These are phyloP conservation scores for Mobula hypostoma DNA, from an alignment of 2,113 vertebrate genomes.

Conservation along the genomic window DNA sequence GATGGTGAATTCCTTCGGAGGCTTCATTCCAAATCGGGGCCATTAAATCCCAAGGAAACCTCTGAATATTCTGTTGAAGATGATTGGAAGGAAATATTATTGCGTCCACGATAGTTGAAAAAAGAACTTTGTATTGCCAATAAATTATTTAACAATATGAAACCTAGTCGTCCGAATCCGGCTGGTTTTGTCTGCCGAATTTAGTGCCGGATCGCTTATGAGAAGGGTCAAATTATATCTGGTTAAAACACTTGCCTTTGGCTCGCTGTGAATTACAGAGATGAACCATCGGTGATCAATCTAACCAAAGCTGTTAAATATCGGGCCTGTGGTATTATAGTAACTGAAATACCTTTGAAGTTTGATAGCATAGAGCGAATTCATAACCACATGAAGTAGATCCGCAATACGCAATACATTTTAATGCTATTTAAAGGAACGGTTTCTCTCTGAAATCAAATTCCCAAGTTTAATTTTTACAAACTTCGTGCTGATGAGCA, in stretches of 20 bases:
- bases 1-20: constrained; percentile 10
- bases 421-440: neutral
- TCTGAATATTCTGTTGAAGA: constrained; percentile 22
- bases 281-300: neutral
- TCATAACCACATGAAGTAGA: neutral
- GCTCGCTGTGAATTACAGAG: neutral
- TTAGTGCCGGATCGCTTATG: neutral
- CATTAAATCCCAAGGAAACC: neutral
- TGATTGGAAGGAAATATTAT: constrained; percentile 44
- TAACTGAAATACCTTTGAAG: neutral
- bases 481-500: neutral
- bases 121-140: constrained; percentile 80
- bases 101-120: constrained; percentile 58
- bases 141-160: constrained; percentile 88
- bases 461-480: no score
- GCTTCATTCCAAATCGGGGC: neutral
- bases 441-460: neutral
- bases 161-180: neutral
- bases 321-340: neutral
- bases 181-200: neutral
- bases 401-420: neutral
- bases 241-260: neutral
- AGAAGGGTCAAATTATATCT: neutral
- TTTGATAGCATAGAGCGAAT: neutral
- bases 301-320: neutral